These are phyloP conservation scores for Pyrrhia umbra DNA, from an alignment of 2,888 invertebrate species.

Conservation along the genomic window DNA sequence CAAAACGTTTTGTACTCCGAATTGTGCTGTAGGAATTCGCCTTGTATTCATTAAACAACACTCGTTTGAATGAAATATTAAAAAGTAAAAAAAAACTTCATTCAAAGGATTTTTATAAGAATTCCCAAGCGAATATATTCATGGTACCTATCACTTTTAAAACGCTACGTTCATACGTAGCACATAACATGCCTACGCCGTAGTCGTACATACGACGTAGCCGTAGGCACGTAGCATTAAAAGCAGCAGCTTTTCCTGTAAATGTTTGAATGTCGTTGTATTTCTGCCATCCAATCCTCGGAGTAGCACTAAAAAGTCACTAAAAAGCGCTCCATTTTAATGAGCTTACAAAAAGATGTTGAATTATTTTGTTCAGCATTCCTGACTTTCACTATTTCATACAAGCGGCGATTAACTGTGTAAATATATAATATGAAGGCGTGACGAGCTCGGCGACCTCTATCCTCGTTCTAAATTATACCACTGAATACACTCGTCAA, in stretches of 20 bases:
- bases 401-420: conserved; percentile 33
- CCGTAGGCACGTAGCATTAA: conserved; percentile 56
- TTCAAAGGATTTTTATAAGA: conserved; percentile 29
- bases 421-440: conserved; percentile 43
- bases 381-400: conserved; percentile 18
- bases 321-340: conserved; percentile 53
- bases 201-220: conserved; percentile 46
- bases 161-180: conserved; percentile 61
- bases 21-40: conserved; percentile 14
- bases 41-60: conserved; percentile 16
- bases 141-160: conserved; percentile 44
- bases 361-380: conserved; percentile 33
- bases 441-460: conserved; percentile 27
- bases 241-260: conserved; percentile 39
- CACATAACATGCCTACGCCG: conserved; percentile 63
- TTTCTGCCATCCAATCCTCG: conserved; percentile 57
- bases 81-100: not conserved
- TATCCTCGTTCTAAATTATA: conserved; percentile 37
- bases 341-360: conserved; percentile 39
- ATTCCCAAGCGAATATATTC: conserved; percentile 44
- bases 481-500: conserved; percentile 35
- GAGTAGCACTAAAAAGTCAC: conserved; percentile 57
- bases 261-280: conserved; percentile 49
- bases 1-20: conserved; percentile 48
- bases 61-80: conserved; percentile 13